Evolutionary conservation across 2,888 invertebrate species (phyloP), one percentile per base, ranked within the genome.

Genomic region (Zeuzera pyrina): DNA sequence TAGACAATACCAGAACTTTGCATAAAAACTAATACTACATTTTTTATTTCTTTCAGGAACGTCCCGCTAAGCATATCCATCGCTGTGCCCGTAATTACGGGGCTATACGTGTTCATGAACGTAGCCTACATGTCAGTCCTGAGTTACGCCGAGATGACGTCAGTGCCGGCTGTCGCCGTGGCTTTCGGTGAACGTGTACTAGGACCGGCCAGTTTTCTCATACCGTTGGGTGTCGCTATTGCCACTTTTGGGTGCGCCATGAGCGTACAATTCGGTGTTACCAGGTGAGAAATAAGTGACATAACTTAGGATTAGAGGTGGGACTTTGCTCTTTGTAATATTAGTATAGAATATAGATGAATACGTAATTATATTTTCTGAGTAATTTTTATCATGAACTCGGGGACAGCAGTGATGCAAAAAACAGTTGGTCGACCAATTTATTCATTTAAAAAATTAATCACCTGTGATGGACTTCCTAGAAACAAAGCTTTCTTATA

Each of bases 111-210:
- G 13, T 87, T 90, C 50, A 93, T 93, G 88, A 95, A 94, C 57
- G 85, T 94, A 10, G 90, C 94, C n/a, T 95, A 94, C 68, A 91
- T 94, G 89, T 88, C 93, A 0, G 93, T 91, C 3, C 69, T 95
- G 45, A 88, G 87, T 2, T 86, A 88, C 31, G 71, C 85, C 0
- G 93, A 94, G 57, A 89, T 95, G 86, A 77, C 89, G 8, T 78
- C 81, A 3, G 89, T 92, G 0, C 86, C 88, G 1, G 94, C 94
- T 0, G 94, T 95, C 1, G 95, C 94, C 0, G 91, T 94, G n/a
- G 72, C 85, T 0, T 92, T 91, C 62, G 91, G 90, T 0, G 78
- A 86, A 29, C 68, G 85, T 11, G 87, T 90, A 0, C 61, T 93
- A 1, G 92, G 92, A 0, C 72, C 86, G 0, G 81, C 89, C 33